Percentiles rank a stretch among this genome's conserved stretches.
Conservation (phyloP, 2,797 vertebrate species). For the Scleropages formosus region DNA sequence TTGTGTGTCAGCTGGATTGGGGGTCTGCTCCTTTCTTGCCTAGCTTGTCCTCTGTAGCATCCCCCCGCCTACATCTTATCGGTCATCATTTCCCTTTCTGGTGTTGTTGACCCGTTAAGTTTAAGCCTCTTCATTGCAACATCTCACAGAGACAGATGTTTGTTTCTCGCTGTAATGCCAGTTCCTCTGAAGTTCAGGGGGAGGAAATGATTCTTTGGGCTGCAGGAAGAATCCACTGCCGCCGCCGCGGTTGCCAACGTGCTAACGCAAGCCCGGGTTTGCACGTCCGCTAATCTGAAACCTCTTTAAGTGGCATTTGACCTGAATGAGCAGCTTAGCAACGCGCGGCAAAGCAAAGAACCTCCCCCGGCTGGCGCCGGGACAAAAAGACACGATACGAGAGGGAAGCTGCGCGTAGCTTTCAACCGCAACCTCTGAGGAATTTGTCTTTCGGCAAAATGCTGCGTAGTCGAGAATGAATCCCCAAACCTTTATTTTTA, state of each 20-base stretch:
- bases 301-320: slow-evolving; percentile 59
- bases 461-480: background rate
- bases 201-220: background rate
- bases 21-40: too few relatives aligned
- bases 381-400: background rate
- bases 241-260: background rate
- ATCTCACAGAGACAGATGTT: background rate
- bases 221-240: background rate
- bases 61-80: too few relatives aligned
- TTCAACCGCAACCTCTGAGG: slow-evolving; percentile 18
- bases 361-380: slow-evolving; percentile 13
- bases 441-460: too few relatives aligned
- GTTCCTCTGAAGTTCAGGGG: too few relatives aligned
- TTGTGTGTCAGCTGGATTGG: too few relatives aligned
- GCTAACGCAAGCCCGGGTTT: background rate
- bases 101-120: too few relatives aligned
- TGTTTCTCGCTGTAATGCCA: too few relatives aligned
- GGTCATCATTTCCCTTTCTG: too few relatives aligned
- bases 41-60: too few relatives aligned
- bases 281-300: slow-evolving; percentile 50
- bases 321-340: slow-evolving; percentile 56
- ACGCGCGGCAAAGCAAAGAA: slow-evolving; percentile 38
- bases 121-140: background rate
- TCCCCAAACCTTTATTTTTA: slow-evolving; percentile 33
- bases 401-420: background rate